phyloP scores from a whole-genome alignment of 2,888 invertebrate species.

The Argyresthia albistria region DNA sequence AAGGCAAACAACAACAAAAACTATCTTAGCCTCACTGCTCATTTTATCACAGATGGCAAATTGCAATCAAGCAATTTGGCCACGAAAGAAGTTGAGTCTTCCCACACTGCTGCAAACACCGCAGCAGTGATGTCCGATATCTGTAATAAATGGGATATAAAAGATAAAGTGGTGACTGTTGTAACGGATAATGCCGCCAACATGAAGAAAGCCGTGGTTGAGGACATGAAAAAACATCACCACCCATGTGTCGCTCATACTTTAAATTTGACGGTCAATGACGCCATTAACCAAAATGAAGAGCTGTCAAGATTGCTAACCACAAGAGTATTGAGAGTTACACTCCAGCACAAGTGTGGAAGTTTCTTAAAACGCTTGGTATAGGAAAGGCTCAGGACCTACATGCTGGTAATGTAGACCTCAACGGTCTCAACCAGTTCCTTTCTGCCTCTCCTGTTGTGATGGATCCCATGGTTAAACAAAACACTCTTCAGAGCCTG shows the following conservation, averaged over 20 bases:
- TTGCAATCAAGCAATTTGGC: conserved; percentile 12
- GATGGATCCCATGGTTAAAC: no score
- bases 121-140: conserved; percentile 3
- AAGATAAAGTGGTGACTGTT: conserved; percentile 3
- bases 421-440: no score
- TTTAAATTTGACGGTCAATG: conserved; percentile 5
- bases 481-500: no score
- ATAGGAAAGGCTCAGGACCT: no score
- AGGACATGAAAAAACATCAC: conserved; percentile 10
- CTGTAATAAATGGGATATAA: conserved; percentile 11
- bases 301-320: not conserved
- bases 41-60: conserved; percentile 4
- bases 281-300: not conserved
- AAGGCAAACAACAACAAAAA: conserved; percentile 14
- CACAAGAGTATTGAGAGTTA: no score
- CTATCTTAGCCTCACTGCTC: conserved; percentile 13
- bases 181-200: conserved; percentile 12
- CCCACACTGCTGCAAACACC: conserved; percentile 3
- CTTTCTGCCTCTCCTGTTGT: no score
- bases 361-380: no score
- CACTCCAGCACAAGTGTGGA: no score
- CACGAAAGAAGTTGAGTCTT: conserved; percentile 8
- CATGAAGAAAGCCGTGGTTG: conserved; percentile 10
- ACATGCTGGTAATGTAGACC: no score
- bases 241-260: conserved; percentile 16